Conservation (phyloP, 1,140 invertebrate genomes). For the Campoletis sonorensis region DNA sequence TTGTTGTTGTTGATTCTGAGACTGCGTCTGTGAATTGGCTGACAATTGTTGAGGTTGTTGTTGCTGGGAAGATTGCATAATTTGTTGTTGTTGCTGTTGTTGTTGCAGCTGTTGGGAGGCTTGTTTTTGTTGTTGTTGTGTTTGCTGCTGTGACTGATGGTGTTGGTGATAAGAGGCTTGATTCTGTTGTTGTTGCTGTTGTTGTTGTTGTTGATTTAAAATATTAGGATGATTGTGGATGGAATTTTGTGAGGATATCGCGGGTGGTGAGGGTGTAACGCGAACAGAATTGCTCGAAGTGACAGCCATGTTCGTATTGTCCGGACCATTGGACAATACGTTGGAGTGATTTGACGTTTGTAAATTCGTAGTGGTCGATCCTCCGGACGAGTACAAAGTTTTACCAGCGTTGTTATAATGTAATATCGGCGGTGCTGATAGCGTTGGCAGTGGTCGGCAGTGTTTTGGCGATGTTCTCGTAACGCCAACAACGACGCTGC, state of each 20-base stretch:
- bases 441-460: slow-evolving; percentile 76
- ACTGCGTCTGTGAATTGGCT: slow-evolving; percentile 54
- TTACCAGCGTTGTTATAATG: slow-evolving; percentile 69
- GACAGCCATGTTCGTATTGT: slow-evolving; percentile 48
- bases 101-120: neutral
- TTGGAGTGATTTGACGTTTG: slow-evolving; percentile 47
- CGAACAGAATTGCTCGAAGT: slow-evolving; percentile 61
- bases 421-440: slow-evolving; percentile 74
- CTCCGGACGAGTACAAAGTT: slow-evolving; percentile 61
- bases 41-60: slow-evolving; percentile 57
- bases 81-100: slow-evolving; percentile 28
- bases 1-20: slow-evolving; percentile 58
- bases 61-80: slow-evolving; percentile 49
- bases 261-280: slow-evolving; percentile 65
- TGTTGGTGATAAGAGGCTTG: slow-evolving; percentile 16
- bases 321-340: slow-evolving; percentile 54
- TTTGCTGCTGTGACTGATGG: slow-evolving; percentile 6
- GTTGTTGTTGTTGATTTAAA: slow-evolving; percentile 46
- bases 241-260: slow-evolving; percentile 44
- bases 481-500: slow-evolving; percentile 42
- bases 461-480: slow-evolving; percentile 76
- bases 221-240: slow-evolving; percentile 10
- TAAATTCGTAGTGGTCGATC: slow-evolving; percentile 46
- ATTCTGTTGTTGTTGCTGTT: slow-evolving; percentile 49
- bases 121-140: slow-evolving; percentile 33